Evolutionary conservation across 2,797 vertebrate species (phyloP).

Genomic region (Pseudopleuronectes americanus): DNA sequence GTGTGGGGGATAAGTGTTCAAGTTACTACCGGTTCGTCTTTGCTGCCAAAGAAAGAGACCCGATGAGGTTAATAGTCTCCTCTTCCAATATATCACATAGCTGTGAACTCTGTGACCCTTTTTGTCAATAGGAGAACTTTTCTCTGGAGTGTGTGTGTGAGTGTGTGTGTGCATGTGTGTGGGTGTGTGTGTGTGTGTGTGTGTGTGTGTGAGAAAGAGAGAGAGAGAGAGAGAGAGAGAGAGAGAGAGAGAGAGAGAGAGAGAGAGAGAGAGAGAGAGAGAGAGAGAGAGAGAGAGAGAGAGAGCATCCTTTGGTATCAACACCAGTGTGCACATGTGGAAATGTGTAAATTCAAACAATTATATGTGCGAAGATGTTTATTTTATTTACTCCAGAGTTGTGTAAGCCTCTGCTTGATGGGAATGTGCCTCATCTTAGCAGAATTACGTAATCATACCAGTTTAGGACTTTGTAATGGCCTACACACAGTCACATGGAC

Average conservation of each 20-base stretch:
- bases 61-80: conserved; percentile 92
- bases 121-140: conserved; percentile 87
- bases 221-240: too few relatives aligned
- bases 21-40: conserved; percentile 87
- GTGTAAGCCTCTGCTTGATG: conserved; percentile 40
- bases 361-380: conserved; percentile 44
- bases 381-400: conserved; percentile 23
- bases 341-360: conserved; percentile 46
- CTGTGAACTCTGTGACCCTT: conserved; percentile 91
- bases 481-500: conserved; percentile 14
- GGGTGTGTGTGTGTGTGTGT: conserved; percentile 27
- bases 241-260: too few relatives aligned
- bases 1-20: conserved; percentile 83
- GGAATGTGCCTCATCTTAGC: conserved; percentile 35
- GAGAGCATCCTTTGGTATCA: conserved; percentile 56
- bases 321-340: conserved; percentile 60
- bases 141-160: conserved; percentile 80
- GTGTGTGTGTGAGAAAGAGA: neutral
- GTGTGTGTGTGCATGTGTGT: conserved; percentile 55
- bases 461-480: conserved; percentile 15
- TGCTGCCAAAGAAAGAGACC: conserved; percentile 87
- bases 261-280: neutral
- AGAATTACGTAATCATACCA: conserved; percentile 50
- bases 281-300: neutral
- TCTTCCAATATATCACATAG: conserved; percentile 91